phyloP scores from a whole-genome alignment of 2,888 invertebrate species.

The Dyspetes luteomarginatus region DNA sequence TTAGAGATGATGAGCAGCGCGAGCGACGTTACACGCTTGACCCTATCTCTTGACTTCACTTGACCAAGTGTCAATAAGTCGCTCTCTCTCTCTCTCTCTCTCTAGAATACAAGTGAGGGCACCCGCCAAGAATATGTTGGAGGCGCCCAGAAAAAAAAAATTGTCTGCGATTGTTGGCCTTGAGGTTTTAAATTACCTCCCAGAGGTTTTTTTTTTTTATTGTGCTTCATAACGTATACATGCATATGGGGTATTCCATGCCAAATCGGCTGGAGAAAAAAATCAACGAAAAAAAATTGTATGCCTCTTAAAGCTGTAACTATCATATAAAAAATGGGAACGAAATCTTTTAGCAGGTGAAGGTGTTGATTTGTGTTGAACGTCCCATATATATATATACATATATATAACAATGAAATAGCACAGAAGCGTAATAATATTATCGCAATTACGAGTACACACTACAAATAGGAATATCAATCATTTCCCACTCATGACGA shows the following conservation, averaged over 20 bases:
- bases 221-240: no score
- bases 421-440: constrained; percentile 14
- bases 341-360: no score
- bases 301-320: no score
- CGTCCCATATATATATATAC: background rate
- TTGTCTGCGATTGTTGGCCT: constrained; percentile 46
- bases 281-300: no score
- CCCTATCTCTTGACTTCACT: constrained; percentile 81
- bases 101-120: constrained; percentile 51
- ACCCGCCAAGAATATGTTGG: constrained; percentile 25
- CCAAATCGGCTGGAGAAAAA: no score
- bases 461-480: constrained; percentile 54
- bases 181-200: constrained; percentile 29
- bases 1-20: constrained; percentile 46
- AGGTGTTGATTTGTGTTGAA: no score
- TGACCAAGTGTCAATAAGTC: constrained; percentile 82
- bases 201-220: constrained; percentile 23
- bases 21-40: constrained; percentile 71
- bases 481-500: constrained; percentile 14
- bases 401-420: no score
- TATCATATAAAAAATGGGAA: no score
- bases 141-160: constrained; percentile 47
- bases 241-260: no score
- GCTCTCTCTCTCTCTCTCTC: constrained; percentile 13
- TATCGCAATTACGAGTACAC: constrained; percentile 45